These are phyloP conservation scores for Bathybates hornii DNA, from an alignment of 2,113 vertebrate species.

Conservation along the genomic window DNA sequence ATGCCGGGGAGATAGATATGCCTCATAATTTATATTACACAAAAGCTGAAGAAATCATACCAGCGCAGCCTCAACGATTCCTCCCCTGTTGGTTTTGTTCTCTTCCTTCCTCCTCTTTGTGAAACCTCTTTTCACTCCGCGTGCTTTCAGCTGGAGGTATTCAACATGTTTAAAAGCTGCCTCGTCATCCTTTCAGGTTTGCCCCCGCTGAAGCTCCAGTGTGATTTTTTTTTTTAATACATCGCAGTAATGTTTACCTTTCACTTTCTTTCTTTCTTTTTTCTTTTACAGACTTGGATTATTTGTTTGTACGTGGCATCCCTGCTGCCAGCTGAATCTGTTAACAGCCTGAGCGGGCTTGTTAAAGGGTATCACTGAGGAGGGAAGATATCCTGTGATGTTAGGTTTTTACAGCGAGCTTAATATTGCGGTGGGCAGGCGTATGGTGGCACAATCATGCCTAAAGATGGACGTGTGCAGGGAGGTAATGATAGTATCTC, in stretches of 20 bases:
- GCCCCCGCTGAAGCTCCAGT: background rate
- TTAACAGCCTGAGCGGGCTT: conserved; percentile 5
- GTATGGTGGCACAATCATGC: background rate
- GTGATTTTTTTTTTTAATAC: background rate
- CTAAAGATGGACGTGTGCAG: background rate
- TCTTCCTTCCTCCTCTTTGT: conserved; percentile 22
- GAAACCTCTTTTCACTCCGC: background rate
- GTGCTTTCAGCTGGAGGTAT: conserved; percentile 7
- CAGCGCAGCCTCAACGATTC: background rate
- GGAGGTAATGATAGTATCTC: conserved; percentile 29
- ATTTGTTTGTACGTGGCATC: conserved; percentile 29
- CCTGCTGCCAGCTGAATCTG: conserved; percentile 25
- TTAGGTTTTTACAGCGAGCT: conserved; percentile 13
- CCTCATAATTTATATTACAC: conserved; percentile 60
- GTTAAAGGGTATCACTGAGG: conserved; percentile 36
- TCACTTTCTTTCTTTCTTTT: background rate
- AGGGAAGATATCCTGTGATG: background rate
- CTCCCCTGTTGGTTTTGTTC: background rate
- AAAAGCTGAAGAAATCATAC: conserved; percentile 43
- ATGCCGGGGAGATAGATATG: conserved; percentile 56
- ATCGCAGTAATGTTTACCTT: conserved; percentile 29
- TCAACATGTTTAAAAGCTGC: conserved; percentile 37
- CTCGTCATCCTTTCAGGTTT: conserved; percentile 23
- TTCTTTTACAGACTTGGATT: conserved; percentile 23
- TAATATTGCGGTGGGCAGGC: background rate